Conservation (phyloP, 2,113 vertebrate genomes). For the Verasper variegatus region DNA sequence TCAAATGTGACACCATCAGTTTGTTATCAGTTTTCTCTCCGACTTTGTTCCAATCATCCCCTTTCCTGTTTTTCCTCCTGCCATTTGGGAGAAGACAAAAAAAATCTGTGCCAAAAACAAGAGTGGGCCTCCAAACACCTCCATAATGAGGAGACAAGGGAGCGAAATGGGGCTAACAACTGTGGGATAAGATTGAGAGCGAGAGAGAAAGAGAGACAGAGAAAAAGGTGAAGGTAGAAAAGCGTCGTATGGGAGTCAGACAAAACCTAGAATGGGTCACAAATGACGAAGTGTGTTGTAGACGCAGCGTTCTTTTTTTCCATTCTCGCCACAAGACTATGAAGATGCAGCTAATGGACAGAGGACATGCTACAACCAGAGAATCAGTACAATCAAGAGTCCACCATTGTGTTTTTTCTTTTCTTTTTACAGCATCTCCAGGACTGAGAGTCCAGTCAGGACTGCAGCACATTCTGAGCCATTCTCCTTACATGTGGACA, state of each 20-base stretch:
- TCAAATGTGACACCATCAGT: conserved; percentile 25
- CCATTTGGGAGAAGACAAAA: background rate
- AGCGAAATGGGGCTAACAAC: conserved; percentile 31
- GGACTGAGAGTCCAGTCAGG: conserved; percentile 1
- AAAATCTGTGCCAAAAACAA: conserved; percentile 39
- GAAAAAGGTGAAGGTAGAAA: background rate
- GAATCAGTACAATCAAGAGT: conserved; percentile 27
- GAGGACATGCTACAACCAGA: conserved; percentile 30
- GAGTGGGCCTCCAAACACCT: conserved; percentile 45
- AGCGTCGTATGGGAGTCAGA: background rate
- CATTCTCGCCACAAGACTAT: conserved; percentile 29
- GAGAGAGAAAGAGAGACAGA: background rate
- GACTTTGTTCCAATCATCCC: conserved; percentile 14
- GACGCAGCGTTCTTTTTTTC: background rate
- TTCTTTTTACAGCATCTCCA: conserved; percentile 4
- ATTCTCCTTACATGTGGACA: background rate
- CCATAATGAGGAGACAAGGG: conserved; percentile 58
- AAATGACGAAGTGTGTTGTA: conserved; percentile 15
- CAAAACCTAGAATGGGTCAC: conserved; percentile 9
- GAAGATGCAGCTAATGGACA: conserved; percentile 62
- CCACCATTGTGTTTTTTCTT: background rate
- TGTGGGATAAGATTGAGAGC: conserved; percentile 24
- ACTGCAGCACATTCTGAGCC: background rate
- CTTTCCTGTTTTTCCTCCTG: background rate
- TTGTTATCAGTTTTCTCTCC: conserved; percentile 3